These are phyloP conservation scores for Sebastes trivittatus DNA, from an alignment of 2,797 vertebrate genomes.

Conservation along the genomic window DNA sequence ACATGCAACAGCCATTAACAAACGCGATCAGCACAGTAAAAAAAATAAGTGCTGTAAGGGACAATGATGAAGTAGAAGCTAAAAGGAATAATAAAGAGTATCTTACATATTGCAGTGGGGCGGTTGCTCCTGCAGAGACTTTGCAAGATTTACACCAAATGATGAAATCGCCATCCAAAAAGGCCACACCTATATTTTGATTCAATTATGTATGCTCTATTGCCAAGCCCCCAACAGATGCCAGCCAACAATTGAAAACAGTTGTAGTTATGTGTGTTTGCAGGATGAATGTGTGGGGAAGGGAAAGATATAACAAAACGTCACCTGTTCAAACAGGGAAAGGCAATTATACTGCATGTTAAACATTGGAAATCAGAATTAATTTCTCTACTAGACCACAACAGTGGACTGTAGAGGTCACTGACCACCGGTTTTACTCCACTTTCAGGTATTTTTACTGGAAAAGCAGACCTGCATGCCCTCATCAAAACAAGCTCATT, in stretches of 20 bases:
- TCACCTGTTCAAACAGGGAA: constrained; percentile 27
- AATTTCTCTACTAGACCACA: not conserved
- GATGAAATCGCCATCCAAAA: not conserved
- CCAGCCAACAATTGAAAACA: not conserved
- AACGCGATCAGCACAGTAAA: not conserved
- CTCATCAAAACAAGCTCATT: constrained; percentile 22
- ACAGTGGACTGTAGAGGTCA: not conserved
- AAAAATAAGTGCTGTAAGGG: not conserved
- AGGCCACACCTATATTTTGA: not conserved
- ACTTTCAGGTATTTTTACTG: constrained; percentile 2
- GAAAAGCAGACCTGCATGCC: not conserved
- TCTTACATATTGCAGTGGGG: not conserved
- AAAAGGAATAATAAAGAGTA: not conserved
- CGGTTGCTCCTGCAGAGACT: not conserved
- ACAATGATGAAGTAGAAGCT: not conserved
- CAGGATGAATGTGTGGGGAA: not conserved
- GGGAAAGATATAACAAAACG: constrained; percentile 15
- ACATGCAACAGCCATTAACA: constrained; percentile 26
- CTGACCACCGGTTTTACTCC: not conserved
- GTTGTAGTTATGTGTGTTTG: not conserved
- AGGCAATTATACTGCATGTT: not conserved
- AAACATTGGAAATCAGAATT: constrained; percentile 2
- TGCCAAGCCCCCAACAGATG: not conserved
- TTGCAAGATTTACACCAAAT: constrained; percentile 12
- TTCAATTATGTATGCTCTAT: not conserved